Evolutionary conservation across 2,797 vertebrate species (phyloP).

Genomic region (Bradypus variegatus): DNA sequence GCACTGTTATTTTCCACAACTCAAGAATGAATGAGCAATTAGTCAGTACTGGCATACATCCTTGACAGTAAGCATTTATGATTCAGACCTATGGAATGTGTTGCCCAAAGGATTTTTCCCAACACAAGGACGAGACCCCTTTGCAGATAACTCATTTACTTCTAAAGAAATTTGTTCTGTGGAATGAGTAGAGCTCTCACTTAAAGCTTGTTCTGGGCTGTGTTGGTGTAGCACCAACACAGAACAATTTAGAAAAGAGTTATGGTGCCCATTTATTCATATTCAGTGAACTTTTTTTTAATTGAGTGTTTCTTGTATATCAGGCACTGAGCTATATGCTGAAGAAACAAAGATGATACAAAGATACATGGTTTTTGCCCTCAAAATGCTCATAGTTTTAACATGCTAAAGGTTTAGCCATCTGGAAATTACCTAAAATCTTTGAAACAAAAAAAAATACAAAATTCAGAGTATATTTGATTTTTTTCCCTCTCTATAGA

Average conservation of each 20-base stretch:
- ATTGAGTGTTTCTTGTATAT: background rate
- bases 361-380: background rate
- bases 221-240: background rate
- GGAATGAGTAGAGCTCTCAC: background rate
- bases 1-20: background rate
- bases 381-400: slow-evolving; percentile 2
- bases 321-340: background rate
- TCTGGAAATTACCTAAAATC: background rate
- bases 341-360: background rate
- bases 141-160: background rate
- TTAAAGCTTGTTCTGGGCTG: background rate
- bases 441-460: background rate
- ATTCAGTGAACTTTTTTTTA: background rate
- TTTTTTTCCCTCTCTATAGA: background rate
- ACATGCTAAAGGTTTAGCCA: background rate
- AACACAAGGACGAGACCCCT: background rate
- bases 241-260: background rate
- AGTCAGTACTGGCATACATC: background rate
- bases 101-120: background rate
- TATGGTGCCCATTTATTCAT: background rate
- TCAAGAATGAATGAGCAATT: background rate
- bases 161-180: slow-evolving; percentile 23
- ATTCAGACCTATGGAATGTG: slow-evolving; percentile 25
- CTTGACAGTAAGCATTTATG: slow-evolving; percentile 2
- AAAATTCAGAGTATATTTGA: slow-evolving; percentile 8